These are phyloP conservation scores for Oscheius sp. DNA, from an alignment of 2,888 invertebrate species.

Conservation along the genomic window DNA sequence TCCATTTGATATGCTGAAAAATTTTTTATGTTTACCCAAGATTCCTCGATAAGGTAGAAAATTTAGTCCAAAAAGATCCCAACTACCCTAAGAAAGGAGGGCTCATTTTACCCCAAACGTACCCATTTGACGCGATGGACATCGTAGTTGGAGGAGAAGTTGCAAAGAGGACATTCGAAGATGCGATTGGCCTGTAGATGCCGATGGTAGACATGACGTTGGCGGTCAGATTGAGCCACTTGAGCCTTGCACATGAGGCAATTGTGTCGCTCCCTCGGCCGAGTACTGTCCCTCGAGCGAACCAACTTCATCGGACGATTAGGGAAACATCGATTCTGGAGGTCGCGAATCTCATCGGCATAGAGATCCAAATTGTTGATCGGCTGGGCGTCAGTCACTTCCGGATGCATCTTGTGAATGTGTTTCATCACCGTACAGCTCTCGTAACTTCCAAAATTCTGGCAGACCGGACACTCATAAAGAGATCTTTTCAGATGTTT, in stretches of 20 bases:
- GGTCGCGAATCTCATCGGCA: conserved; percentile 52
- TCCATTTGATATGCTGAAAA: conserved; percentile 62
- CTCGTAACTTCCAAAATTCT: conserved; percentile 59
- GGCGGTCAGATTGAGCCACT: conserved; percentile 61
- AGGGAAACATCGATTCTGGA: conserved; percentile 57
- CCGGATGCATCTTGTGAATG: conserved; percentile 46
- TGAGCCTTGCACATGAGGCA: conserved; percentile 47
- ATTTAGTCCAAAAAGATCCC: neutral
- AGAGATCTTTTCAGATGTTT: conserved; percentile 54
- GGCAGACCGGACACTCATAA: conserved; percentile 59
- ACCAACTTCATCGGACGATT: conserved; percentile 63
- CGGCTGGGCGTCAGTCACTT: conserved; percentile 35
- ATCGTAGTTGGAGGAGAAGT: conserved; percentile 49
- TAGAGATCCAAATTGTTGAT: conserved; percentile 52
- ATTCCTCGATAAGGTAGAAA: conserved; percentile 29
- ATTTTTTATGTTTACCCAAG: too few species aligned
- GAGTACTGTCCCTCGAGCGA: conserved; percentile 29
- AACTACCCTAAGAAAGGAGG: neutral
- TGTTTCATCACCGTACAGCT: conserved; percentile 52
- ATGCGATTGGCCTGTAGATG: conserved; percentile 43
- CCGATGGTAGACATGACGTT: conserved; percentile 56
- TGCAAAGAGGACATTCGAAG: conserved; percentile 59
- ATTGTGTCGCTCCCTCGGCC: conserved; percentile 52
- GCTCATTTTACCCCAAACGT: too few species aligned
- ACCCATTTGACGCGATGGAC: conserved; percentile 32